phyloP scores from a whole-genome alignment of 1,140 invertebrate genomes.

The Panagrolaimus sp. region DNA sequence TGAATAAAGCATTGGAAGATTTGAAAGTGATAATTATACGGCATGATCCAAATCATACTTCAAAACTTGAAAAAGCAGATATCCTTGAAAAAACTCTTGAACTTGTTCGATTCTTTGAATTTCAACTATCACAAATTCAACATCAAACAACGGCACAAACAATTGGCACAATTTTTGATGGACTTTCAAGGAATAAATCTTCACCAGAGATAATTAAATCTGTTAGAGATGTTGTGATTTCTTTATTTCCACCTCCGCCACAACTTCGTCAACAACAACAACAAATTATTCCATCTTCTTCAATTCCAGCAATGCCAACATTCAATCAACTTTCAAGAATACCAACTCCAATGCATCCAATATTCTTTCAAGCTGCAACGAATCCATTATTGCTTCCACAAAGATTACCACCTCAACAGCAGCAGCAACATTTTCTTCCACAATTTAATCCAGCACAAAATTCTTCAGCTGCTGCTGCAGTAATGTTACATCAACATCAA shows the following conservation, averaged over 20 bases:
- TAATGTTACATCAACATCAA: too few relatives aligned
- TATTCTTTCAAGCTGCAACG: too few relatives aligned
- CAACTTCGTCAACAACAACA: not conserved
- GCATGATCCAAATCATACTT: not conserved
- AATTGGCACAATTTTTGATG: not conserved
- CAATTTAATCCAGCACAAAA: too few relatives aligned
- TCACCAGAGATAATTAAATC: not conserved
- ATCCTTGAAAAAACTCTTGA: not conserved
- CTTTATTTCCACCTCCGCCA: not conserved
- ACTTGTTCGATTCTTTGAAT: not conserved
- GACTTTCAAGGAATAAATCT: not conserved
- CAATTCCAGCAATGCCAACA: not conserved
- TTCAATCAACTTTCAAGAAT: too few relatives aligned
- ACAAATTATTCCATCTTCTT: not conserved
- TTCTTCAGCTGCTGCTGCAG: too few relatives aligned
- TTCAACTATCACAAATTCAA: not conserved
- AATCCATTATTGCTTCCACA: too few relatives aligned
- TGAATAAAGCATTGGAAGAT: not conserved
- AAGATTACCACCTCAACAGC: too few relatives aligned
- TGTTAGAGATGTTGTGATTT: not conserved
- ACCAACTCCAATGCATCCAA: too few relatives aligned
- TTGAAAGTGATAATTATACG: not conserved
- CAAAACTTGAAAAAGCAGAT: constrained; percentile 2
- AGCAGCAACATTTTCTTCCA: too few relatives aligned
- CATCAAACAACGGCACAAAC: not conserved